These are phyloP conservation scores for Cheracebus regulus DNA, from an alignment of 2,797 vertebrate species.

Conservation along the genomic window DNA sequence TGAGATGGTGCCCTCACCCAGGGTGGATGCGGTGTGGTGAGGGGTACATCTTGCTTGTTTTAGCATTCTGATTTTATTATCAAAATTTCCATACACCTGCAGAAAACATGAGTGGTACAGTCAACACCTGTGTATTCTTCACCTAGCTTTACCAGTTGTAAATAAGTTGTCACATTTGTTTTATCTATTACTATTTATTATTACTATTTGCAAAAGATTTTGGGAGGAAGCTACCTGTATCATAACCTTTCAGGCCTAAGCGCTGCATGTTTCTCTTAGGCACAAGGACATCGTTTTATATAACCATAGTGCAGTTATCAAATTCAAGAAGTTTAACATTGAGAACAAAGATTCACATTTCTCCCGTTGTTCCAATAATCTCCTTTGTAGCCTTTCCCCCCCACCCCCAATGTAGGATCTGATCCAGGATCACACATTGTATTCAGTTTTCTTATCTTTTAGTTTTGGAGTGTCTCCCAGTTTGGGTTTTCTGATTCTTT, in stretches of 20 bases:
- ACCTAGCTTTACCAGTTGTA: background rate
- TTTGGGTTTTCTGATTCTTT: background rate
- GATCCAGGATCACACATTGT: background rate
- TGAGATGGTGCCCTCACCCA: background rate
- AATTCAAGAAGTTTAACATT: background rate
- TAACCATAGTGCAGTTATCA: background rate
- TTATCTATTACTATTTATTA: background rate
- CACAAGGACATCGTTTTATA: background rate
- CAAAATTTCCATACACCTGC: background rate
- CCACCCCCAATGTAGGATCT: background rate
- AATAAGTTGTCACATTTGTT: background rate
- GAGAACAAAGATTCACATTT: background rate
- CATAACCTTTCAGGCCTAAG: background rate
- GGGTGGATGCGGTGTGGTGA: background rate
- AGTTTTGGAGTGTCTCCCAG: background rate
- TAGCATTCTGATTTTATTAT: background rate
- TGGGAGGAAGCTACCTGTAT: background rate
- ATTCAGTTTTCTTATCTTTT: background rate
- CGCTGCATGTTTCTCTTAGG: background rate
- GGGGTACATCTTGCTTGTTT: background rate
- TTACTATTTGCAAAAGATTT: background rate
- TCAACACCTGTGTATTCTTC: background rate
- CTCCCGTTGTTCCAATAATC: background rate
- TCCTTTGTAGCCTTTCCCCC: background rate
- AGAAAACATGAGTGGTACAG: background rate